Evolutionary conservation across 2,113 vertebrate genomes (phyloP).

Genomic region (Halcyon senegalensis): DNA sequence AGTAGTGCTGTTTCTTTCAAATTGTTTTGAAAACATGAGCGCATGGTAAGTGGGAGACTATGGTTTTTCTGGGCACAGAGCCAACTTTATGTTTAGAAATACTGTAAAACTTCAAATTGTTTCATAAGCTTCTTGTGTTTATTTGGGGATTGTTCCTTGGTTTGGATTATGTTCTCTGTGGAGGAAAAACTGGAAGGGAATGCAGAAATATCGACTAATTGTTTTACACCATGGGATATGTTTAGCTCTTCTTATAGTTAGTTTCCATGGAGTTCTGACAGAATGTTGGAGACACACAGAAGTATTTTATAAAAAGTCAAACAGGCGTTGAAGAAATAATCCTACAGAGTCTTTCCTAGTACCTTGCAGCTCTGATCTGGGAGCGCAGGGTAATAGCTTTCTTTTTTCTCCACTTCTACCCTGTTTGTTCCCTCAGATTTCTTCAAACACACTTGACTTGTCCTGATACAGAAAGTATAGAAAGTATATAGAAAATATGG

Average conservation of each 20-base stretch:
- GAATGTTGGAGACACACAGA: not conserved
- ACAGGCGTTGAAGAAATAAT: not conserved
- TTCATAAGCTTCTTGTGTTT: conserved; percentile 24
- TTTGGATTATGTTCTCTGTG: not conserved
- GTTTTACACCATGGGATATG: conserved; percentile 2
- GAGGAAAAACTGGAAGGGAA: conserved; percentile 30
- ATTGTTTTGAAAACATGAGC: conserved; percentile 38
- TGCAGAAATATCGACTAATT: conserved; percentile 13
- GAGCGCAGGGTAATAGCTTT: not conserved
- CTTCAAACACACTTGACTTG: not conserved
- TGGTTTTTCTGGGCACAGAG: conserved; percentile 19
- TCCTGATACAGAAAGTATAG: not conserved
- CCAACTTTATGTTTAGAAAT: conserved; percentile 36
- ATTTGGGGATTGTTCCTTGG: conserved; percentile 8
- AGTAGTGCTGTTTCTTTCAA: not conserved
- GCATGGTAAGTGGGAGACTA: conserved; percentile 39
- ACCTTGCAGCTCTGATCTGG: not conserved
- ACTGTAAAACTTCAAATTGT: conserved; percentile 32
- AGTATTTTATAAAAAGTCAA: not conserved
- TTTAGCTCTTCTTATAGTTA: conserved; percentile 30
- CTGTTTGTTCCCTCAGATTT: not conserved
- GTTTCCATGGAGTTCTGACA: conserved; percentile 41
- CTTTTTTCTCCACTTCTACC: not conserved
- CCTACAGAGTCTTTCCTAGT: not conserved
- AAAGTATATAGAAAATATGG: not conserved